A percentile compares a stretch with the other conserved stretches of the same genome.
Evolutionary conservation across 2,888 invertebrate species (phyloP).

Genomic region (Gymnosoma rotundatum): DNA sequence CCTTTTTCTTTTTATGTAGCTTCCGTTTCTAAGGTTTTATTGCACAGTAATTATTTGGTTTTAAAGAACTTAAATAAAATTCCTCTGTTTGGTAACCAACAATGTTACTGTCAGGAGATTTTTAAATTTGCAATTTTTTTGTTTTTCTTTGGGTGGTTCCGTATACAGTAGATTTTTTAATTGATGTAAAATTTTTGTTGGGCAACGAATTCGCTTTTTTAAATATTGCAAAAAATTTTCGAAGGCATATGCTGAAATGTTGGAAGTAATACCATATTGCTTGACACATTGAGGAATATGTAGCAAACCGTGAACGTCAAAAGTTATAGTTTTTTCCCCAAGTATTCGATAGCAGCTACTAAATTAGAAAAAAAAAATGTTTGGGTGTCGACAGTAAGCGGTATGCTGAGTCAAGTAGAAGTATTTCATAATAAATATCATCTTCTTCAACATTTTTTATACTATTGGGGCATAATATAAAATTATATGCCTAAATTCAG

Average conservation of each 20-base stretch:
- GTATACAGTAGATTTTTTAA: neutral
- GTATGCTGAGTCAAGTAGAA: slow-evolving; percentile 29
- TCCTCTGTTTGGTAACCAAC: neutral
- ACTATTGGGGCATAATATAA: slow-evolving; percentile 14
- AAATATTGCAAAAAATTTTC: slow-evolving; percentile 36
- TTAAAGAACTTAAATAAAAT: neutral
- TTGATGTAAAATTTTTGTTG: slow-evolving; percentile 38
- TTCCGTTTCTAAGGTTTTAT: slow-evolving; percentile 3
- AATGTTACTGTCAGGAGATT: slow-evolving; percentile 3
- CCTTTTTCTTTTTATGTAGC: slow-evolving; percentile 12
- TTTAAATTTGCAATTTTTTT: slow-evolving; percentile 2
- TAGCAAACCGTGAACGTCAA: slow-evolving; percentile 24
- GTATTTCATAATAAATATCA: slow-evolving; percentile 33
- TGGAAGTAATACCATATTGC: neutral
- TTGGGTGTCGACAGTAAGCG: slow-evolving; percentile 11
- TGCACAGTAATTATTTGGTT: neutral
- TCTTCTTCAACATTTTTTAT: slow-evolving; percentile 32
- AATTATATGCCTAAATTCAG: slow-evolving; percentile 28
- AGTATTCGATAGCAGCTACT: slow-evolving; percentile 18
- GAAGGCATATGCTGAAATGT: slow-evolving; percentile 18
- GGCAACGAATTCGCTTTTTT: slow-evolving; percentile 11
- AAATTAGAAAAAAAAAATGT: slow-evolving; percentile 26
- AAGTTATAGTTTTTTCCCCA: slow-evolving; percentile 12
- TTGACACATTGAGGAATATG: slow-evolving; percentile 18
- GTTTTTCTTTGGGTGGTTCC: neutral